phyloP scores from a whole-genome alignment of 2,797 vertebrate genomes.

The Hephaestus fuliginosus region DNA sequence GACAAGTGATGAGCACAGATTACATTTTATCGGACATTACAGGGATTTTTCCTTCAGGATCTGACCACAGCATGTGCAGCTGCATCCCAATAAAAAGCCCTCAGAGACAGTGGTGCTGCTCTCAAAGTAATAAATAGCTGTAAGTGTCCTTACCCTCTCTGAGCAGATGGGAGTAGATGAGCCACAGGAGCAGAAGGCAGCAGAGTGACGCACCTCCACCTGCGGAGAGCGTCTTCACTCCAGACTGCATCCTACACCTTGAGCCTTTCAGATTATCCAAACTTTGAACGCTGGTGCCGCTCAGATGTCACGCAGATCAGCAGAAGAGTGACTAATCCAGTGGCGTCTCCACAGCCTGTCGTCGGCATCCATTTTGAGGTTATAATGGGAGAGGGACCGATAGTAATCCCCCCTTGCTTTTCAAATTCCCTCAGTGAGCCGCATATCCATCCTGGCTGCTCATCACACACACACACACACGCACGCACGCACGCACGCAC shows the following conservation, averaged over 20 bases:
- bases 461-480: conserved; percentile 15
- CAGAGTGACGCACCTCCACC: conserved; percentile 90
- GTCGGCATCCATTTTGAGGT: conserved; percentile 83
- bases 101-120: conserved; percentile 45
- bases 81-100: conserved; percentile 52
- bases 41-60: conserved; percentile 11
- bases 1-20: conserved; percentile 24
- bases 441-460: conserved; percentile 69
- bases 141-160: conserved; percentile 87
- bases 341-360: conserved; percentile 77
- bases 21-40: conserved; percentile 28
- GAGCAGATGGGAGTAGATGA: conserved; percentile 89
- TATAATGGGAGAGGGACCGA: conserved; percentile 70
- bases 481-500: not conserved
- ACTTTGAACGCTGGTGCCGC: conserved; percentile 68
- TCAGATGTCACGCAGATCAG: conserved; percentile 72
- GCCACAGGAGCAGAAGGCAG: conserved; percentile 90
- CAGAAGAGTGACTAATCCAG: conserved; percentile 70
- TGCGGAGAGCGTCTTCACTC: conserved; percentile 87
- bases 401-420: conserved; percentile 68
- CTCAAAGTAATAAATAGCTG: conserved; percentile 57
- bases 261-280: conserved; percentile 70
- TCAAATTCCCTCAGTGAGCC: conserved; percentile 71
- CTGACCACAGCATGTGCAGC: conserved; percentile 58
- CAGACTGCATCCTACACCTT: conserved; percentile 87